Conservation (phyloP, 2,113 vertebrate species). For the Panurus biarmicus region DNA sequence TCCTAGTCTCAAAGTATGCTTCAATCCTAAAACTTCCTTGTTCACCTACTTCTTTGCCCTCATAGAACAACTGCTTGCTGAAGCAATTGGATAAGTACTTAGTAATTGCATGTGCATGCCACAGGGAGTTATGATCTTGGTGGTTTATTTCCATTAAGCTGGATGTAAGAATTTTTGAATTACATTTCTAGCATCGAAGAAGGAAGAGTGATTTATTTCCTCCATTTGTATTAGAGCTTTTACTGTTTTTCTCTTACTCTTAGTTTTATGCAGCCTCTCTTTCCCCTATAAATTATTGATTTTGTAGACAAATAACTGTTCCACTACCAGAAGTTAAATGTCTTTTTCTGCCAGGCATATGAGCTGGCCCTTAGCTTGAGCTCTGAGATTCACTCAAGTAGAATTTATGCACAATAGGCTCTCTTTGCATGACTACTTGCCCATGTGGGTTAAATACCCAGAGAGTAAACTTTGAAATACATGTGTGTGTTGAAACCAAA, state of each 20-base stretch:
- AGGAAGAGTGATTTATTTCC: not conserved
- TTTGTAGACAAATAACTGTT: slow-evolving; percentile 25
- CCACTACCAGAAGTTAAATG: slow-evolving; percentile 14
- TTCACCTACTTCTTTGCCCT: not conserved
- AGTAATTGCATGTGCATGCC: not conserved
- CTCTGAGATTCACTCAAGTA: not conserved
- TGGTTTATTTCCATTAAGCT: not conserved
- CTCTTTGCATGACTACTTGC: not conserved
- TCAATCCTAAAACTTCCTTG: not conserved
- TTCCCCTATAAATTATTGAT: slow-evolving; percentile 38
- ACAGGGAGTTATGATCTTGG: not conserved
- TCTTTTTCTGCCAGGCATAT: not conserved
- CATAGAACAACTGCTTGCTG: not conserved
- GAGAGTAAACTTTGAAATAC: slow-evolving; percentile 11
- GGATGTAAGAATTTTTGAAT: not conserved
- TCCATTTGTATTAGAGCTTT: not conserved
- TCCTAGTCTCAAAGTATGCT: not conserved
- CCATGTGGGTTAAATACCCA: not conserved
- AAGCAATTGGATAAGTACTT: not conserved
- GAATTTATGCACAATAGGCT: slow-evolving; percentile 2
- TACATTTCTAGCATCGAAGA: not conserved
- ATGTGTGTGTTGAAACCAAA: not conserved
- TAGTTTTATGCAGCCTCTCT: not conserved
- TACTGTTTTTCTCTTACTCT: not conserved
- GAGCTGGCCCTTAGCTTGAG: slow-evolving; percentile 4